These are phyloP conservation scores for Lepidostoma basale DNA, from an alignment of 1,140 invertebrate species.

Conservation along the genomic window DNA sequence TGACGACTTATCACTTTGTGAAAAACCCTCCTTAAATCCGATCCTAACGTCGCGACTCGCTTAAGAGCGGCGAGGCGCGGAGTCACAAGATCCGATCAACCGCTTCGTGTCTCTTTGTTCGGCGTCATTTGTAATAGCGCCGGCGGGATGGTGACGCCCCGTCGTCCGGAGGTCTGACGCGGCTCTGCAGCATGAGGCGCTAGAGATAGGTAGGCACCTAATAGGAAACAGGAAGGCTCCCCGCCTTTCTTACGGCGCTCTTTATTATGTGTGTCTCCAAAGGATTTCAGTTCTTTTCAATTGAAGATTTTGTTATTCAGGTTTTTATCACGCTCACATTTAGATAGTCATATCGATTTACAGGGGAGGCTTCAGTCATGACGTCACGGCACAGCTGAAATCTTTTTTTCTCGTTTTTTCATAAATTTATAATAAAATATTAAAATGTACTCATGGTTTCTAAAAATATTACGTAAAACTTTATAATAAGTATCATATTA, in stretches of 20 bases:
- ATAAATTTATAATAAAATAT: too few relatives aligned
- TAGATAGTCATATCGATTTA: background rate
- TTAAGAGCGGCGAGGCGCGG: background rate
- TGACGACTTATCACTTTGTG: slow-evolving; percentile 45
- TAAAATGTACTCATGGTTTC: too few relatives aligned
- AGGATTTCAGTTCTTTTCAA: background rate
- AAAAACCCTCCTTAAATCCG: slow-evolving; percentile 10
- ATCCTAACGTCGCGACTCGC: background rate
- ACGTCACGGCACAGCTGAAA: too few relatives aligned
- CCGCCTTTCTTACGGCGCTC: slow-evolving; percentile 48
- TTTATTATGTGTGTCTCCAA: slow-evolving; percentile 11
- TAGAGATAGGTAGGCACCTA: background rate
- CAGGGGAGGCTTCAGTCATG: background rate
- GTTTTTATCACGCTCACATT: background rate
- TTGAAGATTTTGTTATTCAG: slow-evolving; percentile 45
- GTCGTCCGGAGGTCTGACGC: background rate
- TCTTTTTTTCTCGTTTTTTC: too few relatives aligned
- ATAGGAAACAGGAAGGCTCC: slow-evolving; percentile 57
- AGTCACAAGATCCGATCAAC: background rate
- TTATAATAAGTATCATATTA: too few relatives aligned
- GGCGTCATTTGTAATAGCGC: background rate
- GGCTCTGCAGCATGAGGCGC: background rate
- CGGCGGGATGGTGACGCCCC: background rate
- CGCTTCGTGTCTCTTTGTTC: background rate
- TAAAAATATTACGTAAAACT: too few relatives aligned